phyloP scores from a whole-genome alignment of 1,140 invertebrate genomes.

The Cotesia typhae region DNA sequence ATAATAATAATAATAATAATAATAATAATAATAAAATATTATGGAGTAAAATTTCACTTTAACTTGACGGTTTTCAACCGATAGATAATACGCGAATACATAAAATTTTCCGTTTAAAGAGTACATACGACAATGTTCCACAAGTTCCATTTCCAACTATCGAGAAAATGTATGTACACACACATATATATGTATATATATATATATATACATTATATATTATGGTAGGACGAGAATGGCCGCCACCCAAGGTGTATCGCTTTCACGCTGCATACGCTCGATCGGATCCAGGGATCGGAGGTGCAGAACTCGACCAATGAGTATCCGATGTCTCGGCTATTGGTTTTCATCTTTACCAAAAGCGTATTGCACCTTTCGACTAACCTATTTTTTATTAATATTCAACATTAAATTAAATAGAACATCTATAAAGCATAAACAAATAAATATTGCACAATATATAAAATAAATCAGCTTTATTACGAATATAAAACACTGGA shows the following conservation, averaged over 20 bases:
- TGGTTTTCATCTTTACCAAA: slow-evolving; percentile 21
- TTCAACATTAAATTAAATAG: too few relatives aligned
- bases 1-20: too few relatives aligned
- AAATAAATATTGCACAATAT: too few relatives aligned
- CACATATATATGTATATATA: not conserved
- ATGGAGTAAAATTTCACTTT: slow-evolving; percentile 1
- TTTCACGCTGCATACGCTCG: slow-evolving; percentile 26
- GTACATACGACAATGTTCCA: slow-evolving; percentile 8
- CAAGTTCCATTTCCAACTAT: slow-evolving; percentile 26
- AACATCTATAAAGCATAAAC: too few relatives aligned
- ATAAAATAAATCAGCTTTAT: too few relatives aligned
- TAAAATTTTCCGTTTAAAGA: not conserved
- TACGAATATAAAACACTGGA: too few relatives aligned
- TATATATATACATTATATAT: slow-evolving; percentile 2
- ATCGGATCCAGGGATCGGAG: slow-evolving; percentile 12
- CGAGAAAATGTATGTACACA: not conserved
- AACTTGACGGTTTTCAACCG: not conserved
- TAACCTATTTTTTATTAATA: not conserved
- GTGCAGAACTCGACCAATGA: slow-evolving; percentile 22
- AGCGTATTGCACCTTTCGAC: not conserved
- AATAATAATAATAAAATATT: too few relatives aligned
- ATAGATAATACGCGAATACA: not conserved
- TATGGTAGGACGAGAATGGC: slow-evolving; percentile 1
- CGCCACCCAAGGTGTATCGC: slow-evolving; percentile 24
- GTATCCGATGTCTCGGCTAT: slow-evolving; percentile 25